Evolutionary conservation across 2,797 vertebrate genomes (phyloP), one percentile per base, ranked within the genome.

Genomic region (Myripristis jacobus): DNA sequence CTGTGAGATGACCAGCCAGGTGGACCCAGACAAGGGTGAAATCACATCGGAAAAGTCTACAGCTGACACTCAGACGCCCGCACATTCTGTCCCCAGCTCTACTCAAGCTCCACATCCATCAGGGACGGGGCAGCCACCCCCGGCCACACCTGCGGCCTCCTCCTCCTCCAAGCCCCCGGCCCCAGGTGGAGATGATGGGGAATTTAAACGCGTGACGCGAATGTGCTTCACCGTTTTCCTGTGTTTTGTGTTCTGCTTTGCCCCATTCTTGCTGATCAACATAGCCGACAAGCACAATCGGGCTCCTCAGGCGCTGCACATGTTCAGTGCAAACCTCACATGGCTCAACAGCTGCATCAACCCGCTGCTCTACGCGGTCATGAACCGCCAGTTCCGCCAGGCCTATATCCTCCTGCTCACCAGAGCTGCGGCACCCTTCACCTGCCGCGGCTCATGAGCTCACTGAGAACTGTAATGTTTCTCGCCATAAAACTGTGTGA

Each of bases 331-430:
- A 48, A 97, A 97, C 85, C 91, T 97, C 65, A 96, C 95, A 25
- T 98, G 96, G 96, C 92, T 97, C 57, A 98, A 96, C 73, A 94
- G 94, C 79, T 97, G 96, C 67, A 95, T 97, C 68, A 97, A 98
- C 84, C 96, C 96, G 0, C 54, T 97, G 51, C 93, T 98, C 61
- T 97, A 97, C 0, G 94, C 94, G 0, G 92, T 94, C 73, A 96
- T 97, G 95, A 97, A 97, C 86, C 88, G 93, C 0, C 96, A 95
- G 82, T 97, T 98, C 86, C 92, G 91, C 34, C 94, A 95, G 71
- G 94, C 94, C 13, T 97, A 97, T 25, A 44, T 58, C 9, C 70
- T 86, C 19, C 74, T 96, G 77, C 77, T 97, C 36, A 76, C 41
- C n/a, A 88, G 66, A 57, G 90, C 89, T 2, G 43, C 78, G 0